Evolutionary conservation across 92 coral and sea anemone species (phyloP), one percentile per base, ranked within the genome.

Genomic region (Meandrina meandrites): DNA sequence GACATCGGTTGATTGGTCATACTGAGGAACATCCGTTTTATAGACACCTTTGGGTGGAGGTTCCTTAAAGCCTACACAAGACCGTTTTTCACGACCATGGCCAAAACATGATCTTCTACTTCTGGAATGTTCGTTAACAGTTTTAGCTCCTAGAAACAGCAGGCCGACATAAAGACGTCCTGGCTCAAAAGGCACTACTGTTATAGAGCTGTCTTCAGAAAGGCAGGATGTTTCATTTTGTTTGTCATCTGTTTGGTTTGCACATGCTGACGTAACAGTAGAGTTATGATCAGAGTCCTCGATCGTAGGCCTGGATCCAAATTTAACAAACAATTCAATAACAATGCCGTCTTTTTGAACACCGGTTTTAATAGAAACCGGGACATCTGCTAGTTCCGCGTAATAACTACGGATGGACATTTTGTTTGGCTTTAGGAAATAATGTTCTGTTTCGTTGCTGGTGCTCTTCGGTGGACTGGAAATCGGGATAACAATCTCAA

Each of bases 71-170:
- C 83, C 90, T 10, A 90, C 81, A 57, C 93, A 90, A 28, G 90
- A 66, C 8, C 93, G 82, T 72, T 54, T 76, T 73, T 90, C 82
- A 15, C 93, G 90, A 0, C 90, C 87, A 37, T 81, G 78, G 1
- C 85, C 90, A 78, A 90, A 90, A 82, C 93, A 90, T 0, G 93
- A 87, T 16, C 93, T 32, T 57, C 64, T 67, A 10, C 47, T 51
- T 68, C 91, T 88, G 8, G 78, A 17, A 27, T 60, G 68, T 24
- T 42, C 21, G n/a, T 17, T 47, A 5, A 13, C 19, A 42, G 42
- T 66, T 19, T 64, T 24, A 19, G 35, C 18, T 34, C 69, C 66
- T 15, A 36, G n/a, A 14, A 24, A 64, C 13, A 76, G 7, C 6
- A 86, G 5, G 5, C 88, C 84, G 11, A 78, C 51, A 42, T 22